Conservation (phyloP, 2,888 invertebrate genomes). For the Amphimallon solstitiale region DNA sequence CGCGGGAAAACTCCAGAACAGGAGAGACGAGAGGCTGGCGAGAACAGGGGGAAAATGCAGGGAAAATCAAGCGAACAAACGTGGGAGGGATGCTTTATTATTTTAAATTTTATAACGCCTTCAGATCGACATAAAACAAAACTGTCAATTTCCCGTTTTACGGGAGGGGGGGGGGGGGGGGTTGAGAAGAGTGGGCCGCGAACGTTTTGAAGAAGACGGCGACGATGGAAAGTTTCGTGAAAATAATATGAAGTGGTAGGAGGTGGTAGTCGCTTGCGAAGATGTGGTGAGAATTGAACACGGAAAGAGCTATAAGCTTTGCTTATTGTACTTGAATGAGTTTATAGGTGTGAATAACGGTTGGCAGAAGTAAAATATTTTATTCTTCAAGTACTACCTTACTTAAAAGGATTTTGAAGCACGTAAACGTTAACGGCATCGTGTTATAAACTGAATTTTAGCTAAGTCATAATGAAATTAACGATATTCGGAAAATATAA, state of each 20-base stretch:
- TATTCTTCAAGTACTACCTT: too few relatives aligned
- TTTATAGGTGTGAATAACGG: constrained; percentile 4
- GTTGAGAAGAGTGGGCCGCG: too few relatives aligned
- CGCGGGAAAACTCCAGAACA: background rate
- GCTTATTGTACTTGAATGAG: constrained; percentile 1
- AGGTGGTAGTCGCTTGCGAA: background rate
- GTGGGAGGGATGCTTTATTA: constrained; percentile 22
- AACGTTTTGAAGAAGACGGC: constrained; percentile 14
- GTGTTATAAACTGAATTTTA: too few relatives aligned
- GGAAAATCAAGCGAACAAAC: background rate
- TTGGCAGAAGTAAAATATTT: too few relatives aligned
- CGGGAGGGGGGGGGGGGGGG: background rate
- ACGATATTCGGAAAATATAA: too few relatives aligned
- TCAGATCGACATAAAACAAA: constrained; percentile 30
- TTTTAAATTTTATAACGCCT: constrained; percentile 32
- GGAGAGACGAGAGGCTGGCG: background rate
- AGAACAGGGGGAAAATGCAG: background rate
- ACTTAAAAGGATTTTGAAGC: too few relatives aligned
- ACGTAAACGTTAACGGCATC: too few relatives aligned
- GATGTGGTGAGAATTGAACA: background rate
- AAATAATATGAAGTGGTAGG: background rate
- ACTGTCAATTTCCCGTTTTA: constrained; percentile 18
- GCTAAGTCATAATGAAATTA: too few relatives aligned
- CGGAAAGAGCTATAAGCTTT: background rate
- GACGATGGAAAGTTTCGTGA: background rate